These are phyloP conservation scores for Myripristis murdjan DNA, from an alignment of 2,797 vertebrate species.

Conservation along the genomic window DNA sequence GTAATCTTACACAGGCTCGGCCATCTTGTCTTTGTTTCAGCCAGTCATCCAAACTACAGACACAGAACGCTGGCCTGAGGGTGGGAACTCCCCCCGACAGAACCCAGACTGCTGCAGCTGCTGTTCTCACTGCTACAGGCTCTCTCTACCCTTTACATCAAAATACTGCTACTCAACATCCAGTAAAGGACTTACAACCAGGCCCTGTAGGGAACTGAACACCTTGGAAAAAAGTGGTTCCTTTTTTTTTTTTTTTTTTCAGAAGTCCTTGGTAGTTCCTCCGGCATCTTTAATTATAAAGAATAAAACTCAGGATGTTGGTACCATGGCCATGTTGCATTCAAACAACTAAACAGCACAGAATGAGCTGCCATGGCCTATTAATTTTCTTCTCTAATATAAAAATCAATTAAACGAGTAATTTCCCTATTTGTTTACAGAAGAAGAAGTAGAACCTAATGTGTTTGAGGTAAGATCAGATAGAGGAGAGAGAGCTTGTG, in stretches of 20 bases:
- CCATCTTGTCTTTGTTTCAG: constrained; percentile 78
- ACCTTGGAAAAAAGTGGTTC: neutral
- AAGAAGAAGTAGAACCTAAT: too few relatives aligned
- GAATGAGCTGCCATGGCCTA: neutral
- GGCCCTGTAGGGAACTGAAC: neutral
- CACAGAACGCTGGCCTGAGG: constrained; percentile 45
- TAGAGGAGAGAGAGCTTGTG: neutral
- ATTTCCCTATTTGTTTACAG: too few relatives aligned
- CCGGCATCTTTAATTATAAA: neutral
- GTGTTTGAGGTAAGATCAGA: too few relatives aligned
- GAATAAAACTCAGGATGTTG: constrained; percentile 2
- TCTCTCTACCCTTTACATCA: neutral
- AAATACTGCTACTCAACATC: constrained; percentile 30
- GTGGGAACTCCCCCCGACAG: constrained; percentile 55
- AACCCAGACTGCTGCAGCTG: constrained; percentile 54
- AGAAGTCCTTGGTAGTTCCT: neutral
- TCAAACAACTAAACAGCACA: neutral
- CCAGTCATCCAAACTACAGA: constrained; percentile 42
- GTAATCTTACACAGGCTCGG: constrained; percentile 54
- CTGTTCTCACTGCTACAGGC: constrained; percentile 12
- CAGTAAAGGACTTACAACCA: constrained; percentile 15
- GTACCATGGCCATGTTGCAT: neutral
- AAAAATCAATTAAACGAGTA: too few relatives aligned
- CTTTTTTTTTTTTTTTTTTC: constrained; percentile 3
- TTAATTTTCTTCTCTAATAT: neutral